phyloP scores from a whole-genome alignment of 2,797 vertebrate species.

The Pipistrellus kuhlii region DNA sequence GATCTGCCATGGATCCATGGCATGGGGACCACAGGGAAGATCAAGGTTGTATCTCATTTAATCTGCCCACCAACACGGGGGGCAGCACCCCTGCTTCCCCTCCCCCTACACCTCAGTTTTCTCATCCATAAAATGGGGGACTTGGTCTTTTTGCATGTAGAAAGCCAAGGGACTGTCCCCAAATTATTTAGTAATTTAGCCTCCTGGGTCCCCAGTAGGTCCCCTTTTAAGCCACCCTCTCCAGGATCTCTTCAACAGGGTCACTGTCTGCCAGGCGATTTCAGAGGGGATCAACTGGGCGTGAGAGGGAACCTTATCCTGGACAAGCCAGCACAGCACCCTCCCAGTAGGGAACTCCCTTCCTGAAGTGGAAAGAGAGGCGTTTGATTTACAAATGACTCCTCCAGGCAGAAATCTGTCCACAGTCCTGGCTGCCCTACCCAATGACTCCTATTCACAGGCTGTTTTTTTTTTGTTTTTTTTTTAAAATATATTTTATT shows the following conservation, averaged over 20 bases:
- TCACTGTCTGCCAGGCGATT: neutral
- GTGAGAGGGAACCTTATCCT: neutral
- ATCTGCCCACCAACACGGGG: too few species aligned
- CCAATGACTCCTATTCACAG: accelerated
- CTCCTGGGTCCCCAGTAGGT: neutral
- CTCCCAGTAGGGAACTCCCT: neutral
- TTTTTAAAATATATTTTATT: too few species aligned
- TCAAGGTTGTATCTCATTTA: neutral
- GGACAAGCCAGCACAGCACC: accelerated
- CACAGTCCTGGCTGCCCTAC: accelerated
- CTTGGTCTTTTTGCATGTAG: neutral
- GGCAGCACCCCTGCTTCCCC: neutral
- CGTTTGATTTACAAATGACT: neutral
- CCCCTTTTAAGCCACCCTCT: neutral
- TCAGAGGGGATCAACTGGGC: neutral
- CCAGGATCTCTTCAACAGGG: neutral
- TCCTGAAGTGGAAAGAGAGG: neutral
- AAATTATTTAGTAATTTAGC: neutral
- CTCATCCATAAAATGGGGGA: neutral
- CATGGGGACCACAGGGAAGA: accelerated
- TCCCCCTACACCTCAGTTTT: neutral
- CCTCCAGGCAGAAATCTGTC: accelerated
- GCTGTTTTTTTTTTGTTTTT: too few species aligned
- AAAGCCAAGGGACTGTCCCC: neutral
- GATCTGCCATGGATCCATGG: neutral